Base-by-base conservation (phyloP, 2,113 vertebrate genomes). In the Amia ocellicauda region DNA sequence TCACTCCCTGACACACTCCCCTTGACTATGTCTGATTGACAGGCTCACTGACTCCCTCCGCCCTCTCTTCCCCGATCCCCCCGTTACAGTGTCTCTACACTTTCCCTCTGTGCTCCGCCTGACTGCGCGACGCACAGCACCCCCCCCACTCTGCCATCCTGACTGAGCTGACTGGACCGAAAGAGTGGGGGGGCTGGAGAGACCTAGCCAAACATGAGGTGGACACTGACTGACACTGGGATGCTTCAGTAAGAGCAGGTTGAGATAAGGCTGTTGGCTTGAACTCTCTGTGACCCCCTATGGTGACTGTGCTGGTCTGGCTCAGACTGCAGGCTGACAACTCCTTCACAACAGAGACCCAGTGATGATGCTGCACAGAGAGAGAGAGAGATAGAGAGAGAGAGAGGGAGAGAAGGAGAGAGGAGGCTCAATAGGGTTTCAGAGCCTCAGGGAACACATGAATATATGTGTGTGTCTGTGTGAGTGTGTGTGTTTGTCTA, bases 151-250 rank as follows among this genome's bases (percentile, higher is more conserved):
- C 16, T 64, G 40, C 56, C 11, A 23, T 64, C 63, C 26, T 57
- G 53, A 64, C n/a, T n/a, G n/a, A n/a, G n/a, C n/a, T 64, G 63
- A 29, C 3, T n/a, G 13, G n/a, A 3, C 36, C 24, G 19, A 13
- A 53, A 10, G 4, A 27, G 24, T 28, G 22, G 31, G 20, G 43
- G 19, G 49, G 19, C 16, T 40, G 14, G 10, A 66, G 68, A 80
- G 53, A 81, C 70, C 72, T 74, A 77, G 75, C 76, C 77, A 78
- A 81, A 79, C 81, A 68, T n/a, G n/a, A n/a, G n/a, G n/a, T n/a
- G 71, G 31, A 51, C 62, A 64, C 76, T 70, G 66, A 64, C 41
- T 71, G 75, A 70, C 63, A 79, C 77, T 78, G 63, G 73, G 26
- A 68, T 63, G 56, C 77, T 83, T 77, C 20, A 80, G 77, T 73